Evolutionary conservation across 2,888 invertebrate genomes (phyloP), one percentile per base, ranked within the genome.

Genomic region (Macropis europaea): DNA sequence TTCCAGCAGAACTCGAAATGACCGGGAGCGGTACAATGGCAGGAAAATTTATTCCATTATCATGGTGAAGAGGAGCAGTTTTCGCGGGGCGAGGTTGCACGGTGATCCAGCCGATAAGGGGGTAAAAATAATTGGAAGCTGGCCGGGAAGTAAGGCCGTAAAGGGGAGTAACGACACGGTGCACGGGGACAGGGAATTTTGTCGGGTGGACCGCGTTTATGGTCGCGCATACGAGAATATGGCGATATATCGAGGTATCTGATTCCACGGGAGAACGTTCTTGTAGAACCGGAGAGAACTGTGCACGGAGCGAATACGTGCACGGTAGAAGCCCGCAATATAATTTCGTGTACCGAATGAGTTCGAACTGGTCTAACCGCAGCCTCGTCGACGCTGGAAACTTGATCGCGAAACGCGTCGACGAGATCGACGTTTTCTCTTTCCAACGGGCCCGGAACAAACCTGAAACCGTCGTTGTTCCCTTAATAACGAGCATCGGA

Each of bases 261-360:
- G 69, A 62, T 57, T 30, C 13, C 62, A 32, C 34, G 40, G 7
- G 52, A n/a, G n/a, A 48, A 17, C 28, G 47, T 57, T 43, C 15
- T 47, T 24, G 17, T 13, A 7, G 30, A 19, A 50, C 32, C 22
- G 15, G n/a, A 13, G 11, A 38, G 19, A 24, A 26, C 57, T 30
- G 17, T 19, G 38, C 40, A 61, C n/a, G n/a, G n/a, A 71, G 61
- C 56, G 34, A 56, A 68, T 57, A 61, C 61, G 54, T 15, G 38
- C 11, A 28, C 36, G 13, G 26, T 17, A 19, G 52, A 52, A 52
- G 56, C 36, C 34, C n/a, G 67, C 53, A 15, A 53, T 61, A 61
- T 61, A 61, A 67, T 67, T 67, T 67, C 61, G 67, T 48, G 22
- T 40, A 19, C 15, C 53, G 67, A 61, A 67, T 17, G 45, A 62